Evolutionary conservation across 1,140 invertebrate genomes (phyloP), one percentile per base, ranked within the genome.

Genomic region (Periplaneta americana): DNA sequence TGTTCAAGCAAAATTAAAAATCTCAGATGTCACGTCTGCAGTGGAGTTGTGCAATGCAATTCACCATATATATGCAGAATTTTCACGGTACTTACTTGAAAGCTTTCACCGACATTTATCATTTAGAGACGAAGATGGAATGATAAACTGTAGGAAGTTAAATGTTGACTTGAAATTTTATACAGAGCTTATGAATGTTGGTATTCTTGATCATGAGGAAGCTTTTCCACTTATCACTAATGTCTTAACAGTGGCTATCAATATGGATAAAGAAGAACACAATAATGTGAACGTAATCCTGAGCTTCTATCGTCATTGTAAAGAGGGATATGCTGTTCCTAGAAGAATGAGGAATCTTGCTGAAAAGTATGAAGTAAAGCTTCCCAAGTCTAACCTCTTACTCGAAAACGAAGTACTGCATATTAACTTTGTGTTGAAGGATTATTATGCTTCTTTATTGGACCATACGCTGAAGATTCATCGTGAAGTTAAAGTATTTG

Each of bases 241-340:
- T 86, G 92, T 97, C 57, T 88, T 99, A 1, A 96, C 94, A 4
- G 93, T 95, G 39, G 88, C 99, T 3, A 96, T 98, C 17, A 94
- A 94, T 83, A 94, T 94, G 89, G 97, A 99, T 85, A 98, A n/a
- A n/a, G n/a, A 99, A 83, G 97, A 97, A 82, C 97, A 98, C 85
- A 95, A 95, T 83, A 98, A 99, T 89, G 93, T 97, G 34, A 93
- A 93, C n/a, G 97, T 99, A 81, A 92, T 99, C 76, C 89, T 98
- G 17, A 98, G 96, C 79, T 99, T 99, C 87, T 98, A 97, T 88
- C 95, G 95, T 83, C 96, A 98, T 86, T 98, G 97, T 88, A 97
- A 98, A 1, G 97, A 98, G 88, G 97, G 99, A 88, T 99, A 98
- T 90, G 97, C 97, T 48, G 97, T 94, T 22, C 89, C 97, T 28